Evolutionary conservation across 2,888 invertebrate genomes (phyloP), one percentile per base, ranked within the genome.

Genomic region (Eristalinus aeneus): DNA sequence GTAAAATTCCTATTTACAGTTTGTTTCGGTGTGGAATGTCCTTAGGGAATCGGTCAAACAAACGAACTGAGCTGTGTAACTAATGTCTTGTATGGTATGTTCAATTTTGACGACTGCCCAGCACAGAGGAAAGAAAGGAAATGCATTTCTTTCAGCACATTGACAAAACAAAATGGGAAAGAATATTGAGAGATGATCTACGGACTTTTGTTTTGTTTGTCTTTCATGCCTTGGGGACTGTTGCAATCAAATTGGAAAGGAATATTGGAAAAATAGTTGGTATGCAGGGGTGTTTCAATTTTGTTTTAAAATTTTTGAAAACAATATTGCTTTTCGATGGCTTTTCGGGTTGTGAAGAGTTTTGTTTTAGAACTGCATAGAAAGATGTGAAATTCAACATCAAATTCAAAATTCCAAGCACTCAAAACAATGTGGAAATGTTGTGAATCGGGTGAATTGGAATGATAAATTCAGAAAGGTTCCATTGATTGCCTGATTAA

Each of bases 1-100:
- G 46, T 56, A 71, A 65, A 34, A 64, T 76, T 71, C 36, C 61
- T 60, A 65, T 77, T 77, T 71, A 54, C 32, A 64, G 60, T 65
- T 65, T 39, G 63, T 80, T 80, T 75, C 77, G 60, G 76, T 82
- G 81, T 67, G 54, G 71, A 65, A 76, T 46, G 54, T 75, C 72
- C 77, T 77, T 46, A 67, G 54, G 54, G 16, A 58, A 27, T n/a
- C 46, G 16, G 10, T 20, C 2, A 5, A 27, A 27, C 32, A 9
- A 61, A 34, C 20, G 20, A n/a, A 23, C 31, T 32, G 12, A n/a
- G 34, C n/a, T 22, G n/a, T 34, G 56, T 27, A 63, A 39, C 64
- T 36, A 58, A 61, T 53, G 16, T 72, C 6, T 31, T 8, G 27
- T 16, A 5, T 5, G n/a, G 58, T 58, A 58, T 36, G 16, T 16